Percentiles rank a stretch among this genome's conserved stretches.
Evolutionary conservation across 2,888 invertebrate species (phyloP).

Genomic region (Omphaloscelis lunosa): DNA sequence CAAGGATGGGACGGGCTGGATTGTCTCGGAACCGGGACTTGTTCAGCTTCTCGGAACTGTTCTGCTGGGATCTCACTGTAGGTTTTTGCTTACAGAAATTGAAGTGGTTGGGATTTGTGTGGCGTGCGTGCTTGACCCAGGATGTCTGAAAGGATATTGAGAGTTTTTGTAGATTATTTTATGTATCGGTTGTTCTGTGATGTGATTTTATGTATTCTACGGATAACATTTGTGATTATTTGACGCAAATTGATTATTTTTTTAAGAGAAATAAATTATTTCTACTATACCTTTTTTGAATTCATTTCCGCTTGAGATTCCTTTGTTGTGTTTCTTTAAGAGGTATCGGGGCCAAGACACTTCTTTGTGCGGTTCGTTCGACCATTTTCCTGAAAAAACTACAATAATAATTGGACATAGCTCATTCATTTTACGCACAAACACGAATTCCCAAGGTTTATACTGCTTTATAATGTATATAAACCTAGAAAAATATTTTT

Average conservation of each 20-base stretch:
- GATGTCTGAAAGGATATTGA: too few species aligned
- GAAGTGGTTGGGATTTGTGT: too few species aligned
- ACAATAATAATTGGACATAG: conserved; percentile 14
- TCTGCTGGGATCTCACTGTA: background rate
- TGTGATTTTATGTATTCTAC: background rate
- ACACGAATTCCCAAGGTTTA: conserved; percentile 33
- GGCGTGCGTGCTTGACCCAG: too few species aligned
- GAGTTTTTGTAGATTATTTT: background rate
- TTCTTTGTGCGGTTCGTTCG: background rate
- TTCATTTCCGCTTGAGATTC: background rate
- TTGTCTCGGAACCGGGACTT: too few species aligned
- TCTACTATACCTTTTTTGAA: background rate
- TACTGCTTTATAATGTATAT: background rate
- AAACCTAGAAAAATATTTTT: conserved; percentile 45
- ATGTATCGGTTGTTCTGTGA: background rate
- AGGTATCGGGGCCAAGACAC: background rate
- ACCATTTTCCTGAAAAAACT: conserved; percentile 2
- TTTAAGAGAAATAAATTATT: background rate
- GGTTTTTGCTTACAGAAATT: background rate
- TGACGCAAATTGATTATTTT: background rate
- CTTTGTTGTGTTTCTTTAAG: background rate
- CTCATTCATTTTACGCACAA: conserved; percentile 1
- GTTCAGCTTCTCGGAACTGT: too few species aligned
- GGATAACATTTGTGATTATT: background rate
- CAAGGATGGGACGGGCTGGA: too few species aligned